Evolutionary conservation across 2,113 vertebrate species (phyloP), one percentile per base, ranked within the genome.

Genomic region (Alouatta palliata): DNA sequence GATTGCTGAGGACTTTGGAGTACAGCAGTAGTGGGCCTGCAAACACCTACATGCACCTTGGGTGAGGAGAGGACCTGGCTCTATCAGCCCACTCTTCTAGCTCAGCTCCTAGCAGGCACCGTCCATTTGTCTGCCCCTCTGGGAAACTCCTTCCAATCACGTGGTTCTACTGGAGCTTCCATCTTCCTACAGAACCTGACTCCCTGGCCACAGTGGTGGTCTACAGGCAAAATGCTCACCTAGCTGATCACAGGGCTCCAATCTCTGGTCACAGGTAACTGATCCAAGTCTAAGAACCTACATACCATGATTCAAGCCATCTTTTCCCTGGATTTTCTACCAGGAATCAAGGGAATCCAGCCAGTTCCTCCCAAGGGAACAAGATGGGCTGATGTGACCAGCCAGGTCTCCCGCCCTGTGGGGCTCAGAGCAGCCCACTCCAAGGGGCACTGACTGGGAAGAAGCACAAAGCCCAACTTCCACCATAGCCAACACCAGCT

Each of bases 1-100:
- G 40, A 6, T 10, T 30, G 16, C 37, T 21, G 61, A 47, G 79
- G 20, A 2, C 27, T 70, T 14, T 0, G 2, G 45, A 35, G 35
- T 71, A 16, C 21, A 71, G 23, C 23, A 11, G 6, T 17, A 58
- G 8, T 6, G 56, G 40, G 6, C 71, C 19, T 54, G n/a, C 19
- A 21, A 30, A 47, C 35, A 12, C 8, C 25, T 8, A 5, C 1
- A 3, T 68, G 45, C 3, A 20, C 43, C 1, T 54, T 14, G 4
- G 23, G 37, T 21, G 0, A 4, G 5, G 14, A 40, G 14, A 21
- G 23, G 21, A 5, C 13, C 49, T 35, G 25, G 45, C 17, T 76
- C 20, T 84, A 49, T 8, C 47, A 5, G 43, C 35, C 58, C 6
- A 27, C 16, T 12, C 20, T 37, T 17, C 8, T 27, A 20, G 1